These are phyloP conservation scores for Globodera ellingtonae DNA, from an alignment of 1,140 invertebrate genomes.

Conservation along the genomic window DNA sequence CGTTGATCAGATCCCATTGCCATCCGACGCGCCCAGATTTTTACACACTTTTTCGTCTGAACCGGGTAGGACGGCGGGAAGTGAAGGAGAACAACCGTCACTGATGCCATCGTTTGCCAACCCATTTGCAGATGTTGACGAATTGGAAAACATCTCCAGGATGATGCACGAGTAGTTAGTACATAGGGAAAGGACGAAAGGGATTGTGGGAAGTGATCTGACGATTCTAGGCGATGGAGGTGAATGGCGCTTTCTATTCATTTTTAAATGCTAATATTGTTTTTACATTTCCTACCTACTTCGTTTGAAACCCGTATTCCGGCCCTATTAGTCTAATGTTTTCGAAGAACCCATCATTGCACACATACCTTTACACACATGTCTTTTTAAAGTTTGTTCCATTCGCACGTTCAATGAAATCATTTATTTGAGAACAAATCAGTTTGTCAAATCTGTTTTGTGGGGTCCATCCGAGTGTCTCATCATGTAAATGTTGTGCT, in stretches of 20 bases:
- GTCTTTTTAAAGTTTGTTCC: too few species aligned
- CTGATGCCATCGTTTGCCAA: background rate
- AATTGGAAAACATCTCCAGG: conserved; percentile 4
- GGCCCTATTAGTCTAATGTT: too few species aligned
- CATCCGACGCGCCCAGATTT: background rate
- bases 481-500: conserved; percentile 43
- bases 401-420: too few species aligned
- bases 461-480: conserved; percentile 20
- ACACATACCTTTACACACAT: too few species aligned
- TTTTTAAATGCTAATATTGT: background rate
- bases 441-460: background rate
- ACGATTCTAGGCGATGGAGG: background rate
- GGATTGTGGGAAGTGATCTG: background rate
- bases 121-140: conserved; percentile 24
- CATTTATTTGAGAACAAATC: too few species aligned
- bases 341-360: too few species aligned
- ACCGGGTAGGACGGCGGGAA: background rate
- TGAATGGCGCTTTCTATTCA: background rate
- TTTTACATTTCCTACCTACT: background rate
- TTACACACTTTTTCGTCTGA: background rate
- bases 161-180: conserved; percentile 21
- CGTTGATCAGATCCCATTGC: conserved; percentile 24
- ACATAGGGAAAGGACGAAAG: too few species aligned
- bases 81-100: background rate
- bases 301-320: too few species aligned